A percentile compares a stretch with the other conserved stretches of the same genome.
Evolutionary conservation across 2,797 vertebrate species (phyloP).

Genomic region (Australoheros facetus): DNA sequence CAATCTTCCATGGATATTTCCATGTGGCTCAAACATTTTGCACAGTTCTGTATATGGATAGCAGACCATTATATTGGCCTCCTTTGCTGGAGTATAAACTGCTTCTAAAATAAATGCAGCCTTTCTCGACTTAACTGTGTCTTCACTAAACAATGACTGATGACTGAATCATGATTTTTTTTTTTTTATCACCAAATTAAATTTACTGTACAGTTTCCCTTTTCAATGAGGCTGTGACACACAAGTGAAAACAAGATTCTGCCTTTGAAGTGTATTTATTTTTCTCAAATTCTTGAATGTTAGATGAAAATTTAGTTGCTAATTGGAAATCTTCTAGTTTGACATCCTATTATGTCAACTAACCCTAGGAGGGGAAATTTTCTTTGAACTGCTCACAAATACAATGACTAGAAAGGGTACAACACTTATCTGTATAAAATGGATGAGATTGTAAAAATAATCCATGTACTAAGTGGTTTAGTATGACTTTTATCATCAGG

Average conservation of each 20-base stretch:
- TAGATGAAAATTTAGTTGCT: background rate
- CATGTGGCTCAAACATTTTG: background rate
- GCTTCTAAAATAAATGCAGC: background rate
- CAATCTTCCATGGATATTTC: background rate
- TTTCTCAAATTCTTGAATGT: background rate
- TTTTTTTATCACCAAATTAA: background rate
- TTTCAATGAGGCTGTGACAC: background rate
- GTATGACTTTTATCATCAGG: no score
- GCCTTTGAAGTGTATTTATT: background rate
- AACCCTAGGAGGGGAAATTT: no score
- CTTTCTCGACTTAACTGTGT: background rate
- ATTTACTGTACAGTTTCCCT: background rate
- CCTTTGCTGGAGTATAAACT: background rate
- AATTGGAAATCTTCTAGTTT: no score
- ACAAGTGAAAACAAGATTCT: background rate
- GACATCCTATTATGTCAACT: no score
- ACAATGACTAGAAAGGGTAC: no score
- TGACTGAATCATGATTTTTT: background rate
- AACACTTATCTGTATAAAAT: no score
- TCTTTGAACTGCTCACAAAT: no score
- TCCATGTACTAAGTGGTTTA: no score
- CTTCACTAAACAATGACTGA: background rate
- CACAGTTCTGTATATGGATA: background rate
- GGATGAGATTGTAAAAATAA: no score
- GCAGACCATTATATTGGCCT: no score